These are phyloP conservation scores for Pandemis cinnamomeana DNA, from an alignment of 2,888 invertebrate species.

Conservation along the genomic window DNA sequence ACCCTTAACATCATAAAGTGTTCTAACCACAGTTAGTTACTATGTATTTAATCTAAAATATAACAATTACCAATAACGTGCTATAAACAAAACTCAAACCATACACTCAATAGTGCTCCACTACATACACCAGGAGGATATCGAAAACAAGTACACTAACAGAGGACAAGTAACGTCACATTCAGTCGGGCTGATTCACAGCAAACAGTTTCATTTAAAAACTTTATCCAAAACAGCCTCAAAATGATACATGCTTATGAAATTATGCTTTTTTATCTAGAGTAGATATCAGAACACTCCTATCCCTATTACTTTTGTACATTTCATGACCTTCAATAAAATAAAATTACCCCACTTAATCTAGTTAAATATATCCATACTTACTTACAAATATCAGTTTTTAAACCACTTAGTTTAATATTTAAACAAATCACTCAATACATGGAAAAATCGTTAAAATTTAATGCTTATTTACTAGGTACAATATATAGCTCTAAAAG, in stretches of 20 bases:
- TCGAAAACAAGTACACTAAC: slow-evolving; percentile 45
- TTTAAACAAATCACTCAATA: slow-evolving; percentile 27
- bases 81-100: slow-evolving; percentile 68
- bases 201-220: slow-evolving; percentile 16
- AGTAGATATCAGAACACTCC: slow-evolving; percentile 12
- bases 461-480: slow-evolving; percentile 26
- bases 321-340: slow-evolving; percentile 51
- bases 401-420: slow-evolving; percentile 16
- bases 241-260: slow-evolving; percentile 17
- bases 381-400: slow-evolving; percentile 56
- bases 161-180: slow-evolving; percentile 16
- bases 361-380: slow-evolving; percentile 48
- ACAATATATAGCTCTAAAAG: slow-evolving; percentile 65
- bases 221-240: slow-evolving; percentile 25
- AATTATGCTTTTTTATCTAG: slow-evolving; percentile 20
- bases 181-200: slow-evolving; percentile 23
- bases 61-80: slow-evolving; percentile 79
- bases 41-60: slow-evolving; percentile 60
- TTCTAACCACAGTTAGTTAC: slow-evolving; percentile 65
- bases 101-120: slow-evolving; percentile 75
- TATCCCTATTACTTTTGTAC: slow-evolving; percentile 56
- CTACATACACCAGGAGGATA: slow-evolving; percentile 15
- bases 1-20: slow-evolving; percentile 69
- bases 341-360: slow-evolving; percentile 30
- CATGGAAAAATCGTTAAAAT: slow-evolving; percentile 26